Base-by-base conservation (phyloP, 1,140 invertebrate genomes). In the Diorhabda carinulata region DNA sequence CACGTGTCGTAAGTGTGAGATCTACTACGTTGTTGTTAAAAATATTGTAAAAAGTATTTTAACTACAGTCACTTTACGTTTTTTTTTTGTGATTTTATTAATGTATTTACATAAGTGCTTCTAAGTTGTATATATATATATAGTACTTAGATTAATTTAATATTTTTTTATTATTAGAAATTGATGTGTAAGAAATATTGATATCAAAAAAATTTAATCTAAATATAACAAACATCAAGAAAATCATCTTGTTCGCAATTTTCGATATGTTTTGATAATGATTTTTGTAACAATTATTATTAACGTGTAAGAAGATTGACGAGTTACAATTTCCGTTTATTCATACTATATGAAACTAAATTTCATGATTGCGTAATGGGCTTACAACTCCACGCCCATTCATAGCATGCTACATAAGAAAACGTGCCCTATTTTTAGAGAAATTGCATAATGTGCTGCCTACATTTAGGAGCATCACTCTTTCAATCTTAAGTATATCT, bases 111-210 rank as follows among this genome's bases (percentile, higher is more conserved):
- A 9, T 64, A 64, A 25, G 25, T 25, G 25, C 25, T 25, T 64
- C 10, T 64, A 45, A 45, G 9, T 64, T 64, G 42, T 64, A 45
- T 64, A 44, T 64, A 45, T 64, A 44, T 64, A 64, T 25, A 44
- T 64, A n/a, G 45, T 64, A 44, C n/a, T 44, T 64, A 40, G 59
- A 41, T 4, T 6, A n/a, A 9, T 57, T 25, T 61, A 61, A 25
- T 42, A 61, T 41, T 4, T 25, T 41, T 40, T 25, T 41, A n/a
- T n/a, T 9, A 40, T 40, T 40, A 61, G 6, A 41, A 52, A 52
- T 52, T n/a, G 47, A 8, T 8, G 6, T 52, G 47, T n/a, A 52
- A 4, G n/a, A n/a, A 3, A 52, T 2, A 52, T 52, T 52, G 47
- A 8, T 6, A 52, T 52, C 47, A 52, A 52, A 52, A 52, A 52